phyloP scores from a whole-genome alignment of 2,888 invertebrate genomes.

The Suillia variegata region DNA sequence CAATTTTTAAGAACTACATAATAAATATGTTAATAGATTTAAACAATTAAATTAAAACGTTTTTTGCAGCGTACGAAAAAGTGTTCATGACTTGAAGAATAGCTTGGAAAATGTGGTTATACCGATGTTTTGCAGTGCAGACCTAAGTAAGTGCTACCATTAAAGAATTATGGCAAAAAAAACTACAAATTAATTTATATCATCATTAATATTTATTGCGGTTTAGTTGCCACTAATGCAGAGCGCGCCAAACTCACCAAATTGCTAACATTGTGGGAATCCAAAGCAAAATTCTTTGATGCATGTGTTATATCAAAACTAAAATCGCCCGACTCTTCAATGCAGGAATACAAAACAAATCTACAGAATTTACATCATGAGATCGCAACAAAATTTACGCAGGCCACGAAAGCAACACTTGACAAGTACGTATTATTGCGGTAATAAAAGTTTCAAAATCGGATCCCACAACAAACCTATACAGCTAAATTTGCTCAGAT shows the following conservation, averaged over 20 bases:
- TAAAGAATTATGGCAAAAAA: too few species aligned
- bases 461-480: background rate
- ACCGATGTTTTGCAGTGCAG: slow-evolving; percentile 96
- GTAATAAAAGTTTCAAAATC: too few species aligned
- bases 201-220: too few species aligned
- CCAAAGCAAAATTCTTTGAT: slow-evolving; percentile 89
- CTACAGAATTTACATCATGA: slow-evolving; percentile 80
- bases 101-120: slow-evolving; percentile 94
- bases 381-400: slow-evolving; percentile 76
- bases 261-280: slow-evolving; percentile 94
- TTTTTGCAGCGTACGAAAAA: slow-evolving; percentile 94
- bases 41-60: too few species aligned
- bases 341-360: slow-evolving; percentile 86
- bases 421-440: slow-evolving; percentile 73
- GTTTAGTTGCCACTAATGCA: slow-evolving; percentile 79
- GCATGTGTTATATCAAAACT: slow-evolving; percentile 82
- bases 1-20: too few species aligned
- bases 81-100: slow-evolving; percentile 90
- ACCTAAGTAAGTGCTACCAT: slow-evolving; percentile 67
- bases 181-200: too few species aligned
- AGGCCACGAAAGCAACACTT: slow-evolving; percentile 82
- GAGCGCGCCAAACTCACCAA: slow-evolving; percentile 91
- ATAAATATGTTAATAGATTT: too few species aligned
- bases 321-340: slow-evolving; percentile 84
- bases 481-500: too few species aligned